These are phyloP conservation scores for Calameuta pallipes DNA, from an alignment of 2,888 invertebrate species.

Conservation along the genomic window DNA sequence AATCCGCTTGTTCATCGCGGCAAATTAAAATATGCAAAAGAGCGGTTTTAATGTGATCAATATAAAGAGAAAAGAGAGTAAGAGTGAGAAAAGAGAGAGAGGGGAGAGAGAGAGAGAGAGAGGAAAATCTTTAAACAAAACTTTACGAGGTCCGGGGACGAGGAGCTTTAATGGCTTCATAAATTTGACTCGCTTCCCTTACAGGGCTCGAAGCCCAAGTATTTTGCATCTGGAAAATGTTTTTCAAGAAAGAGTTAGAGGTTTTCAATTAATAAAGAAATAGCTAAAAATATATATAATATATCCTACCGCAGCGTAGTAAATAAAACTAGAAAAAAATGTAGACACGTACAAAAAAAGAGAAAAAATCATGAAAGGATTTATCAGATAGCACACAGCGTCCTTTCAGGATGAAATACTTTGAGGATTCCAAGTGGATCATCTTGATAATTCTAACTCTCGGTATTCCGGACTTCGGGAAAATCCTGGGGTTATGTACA, in stretches of 20 bases:
- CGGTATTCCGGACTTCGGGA: background rate
- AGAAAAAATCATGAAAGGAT: background rate
- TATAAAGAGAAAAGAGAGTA: conserved; percentile 1
- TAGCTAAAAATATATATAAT: background rate
- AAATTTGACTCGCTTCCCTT: background rate
- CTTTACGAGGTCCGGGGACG: background rate
- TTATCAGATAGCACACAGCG: background rate
- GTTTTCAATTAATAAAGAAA: background rate
- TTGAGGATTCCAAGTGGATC: background rate
- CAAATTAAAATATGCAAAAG: background rate
- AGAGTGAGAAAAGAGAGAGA: background rate
- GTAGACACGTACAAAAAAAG: background rate
- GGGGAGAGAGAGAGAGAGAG: background rate
- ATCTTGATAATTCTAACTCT: background rate
- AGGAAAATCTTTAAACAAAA: conserved; percentile 8
- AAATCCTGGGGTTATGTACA: background rate
- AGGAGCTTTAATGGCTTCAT: background rate
- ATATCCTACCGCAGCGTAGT: background rate
- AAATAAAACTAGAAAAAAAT: background rate
- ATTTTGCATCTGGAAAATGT: background rate
- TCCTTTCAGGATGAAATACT: background rate
- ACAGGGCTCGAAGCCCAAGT: background rate
- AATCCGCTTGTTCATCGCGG: background rate
- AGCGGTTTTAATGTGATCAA: background rate
- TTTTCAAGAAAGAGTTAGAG: background rate